These are phyloP conservation scores for Orientallactaga bullata DNA, from an alignment of 2,113 vertebrate genomes.

Conservation along the genomic window DNA sequence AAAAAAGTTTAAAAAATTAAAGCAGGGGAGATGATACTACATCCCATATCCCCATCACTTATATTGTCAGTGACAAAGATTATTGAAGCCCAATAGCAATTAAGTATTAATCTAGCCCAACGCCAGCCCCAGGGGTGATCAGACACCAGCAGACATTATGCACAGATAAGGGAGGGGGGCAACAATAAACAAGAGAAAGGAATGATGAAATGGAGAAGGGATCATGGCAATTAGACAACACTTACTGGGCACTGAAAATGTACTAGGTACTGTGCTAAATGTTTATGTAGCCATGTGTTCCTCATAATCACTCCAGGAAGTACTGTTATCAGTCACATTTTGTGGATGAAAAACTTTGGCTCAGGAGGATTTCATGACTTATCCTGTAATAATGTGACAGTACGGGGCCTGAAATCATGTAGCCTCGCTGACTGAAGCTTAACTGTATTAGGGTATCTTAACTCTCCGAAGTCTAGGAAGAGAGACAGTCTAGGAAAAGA, in stretches of 20 bases:
- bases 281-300: background rate
- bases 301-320: background rate
- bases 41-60: background rate
- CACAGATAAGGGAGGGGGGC: background rate
- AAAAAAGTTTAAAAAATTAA: slow-evolving; percentile 13
- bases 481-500: background rate
- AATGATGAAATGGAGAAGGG: background rate
- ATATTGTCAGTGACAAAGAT: background rate
- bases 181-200: background rate
- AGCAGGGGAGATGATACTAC: background rate
- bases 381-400: background rate
- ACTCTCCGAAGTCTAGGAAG: background rate
- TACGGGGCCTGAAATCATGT: background rate
- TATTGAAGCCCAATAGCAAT: background rate
- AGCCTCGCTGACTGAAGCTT: background rate
- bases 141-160: background rate
- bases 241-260: background rate
- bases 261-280: background rate
- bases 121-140: background rate
- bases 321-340: background rate
- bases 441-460: background rate
- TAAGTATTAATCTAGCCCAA: background rate
- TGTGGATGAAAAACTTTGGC: slow-evolving; percentile 46
- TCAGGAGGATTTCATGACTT: slow-evolving; percentile 4
- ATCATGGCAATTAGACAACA: background rate